Conservation (phyloP, 2,113 vertebrate genomes). For the Syrrhaptes paradoxus region DNA sequence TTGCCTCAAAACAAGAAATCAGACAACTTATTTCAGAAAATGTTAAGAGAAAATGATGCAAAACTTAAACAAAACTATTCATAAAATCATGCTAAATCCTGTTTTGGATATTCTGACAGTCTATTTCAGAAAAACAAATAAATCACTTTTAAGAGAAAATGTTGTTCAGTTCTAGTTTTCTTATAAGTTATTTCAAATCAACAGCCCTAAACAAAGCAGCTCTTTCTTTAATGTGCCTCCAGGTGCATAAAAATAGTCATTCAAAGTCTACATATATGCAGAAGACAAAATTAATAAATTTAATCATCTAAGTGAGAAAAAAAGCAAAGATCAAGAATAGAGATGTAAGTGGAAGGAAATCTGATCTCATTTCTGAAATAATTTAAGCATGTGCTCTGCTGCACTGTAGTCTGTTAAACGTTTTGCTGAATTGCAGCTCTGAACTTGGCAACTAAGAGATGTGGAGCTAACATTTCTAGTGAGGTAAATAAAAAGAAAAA, state of each 20-base stretch:
- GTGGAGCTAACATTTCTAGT: neutral
- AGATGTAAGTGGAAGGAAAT: neutral
- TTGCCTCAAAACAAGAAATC: neutral
- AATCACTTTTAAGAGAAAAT: neutral
- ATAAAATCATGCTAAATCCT: neutral
- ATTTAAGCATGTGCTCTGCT: neutral
- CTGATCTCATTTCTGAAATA: neutral
- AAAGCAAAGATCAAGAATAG: neutral
- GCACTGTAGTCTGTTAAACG: neutral
- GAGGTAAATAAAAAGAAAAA: neutral
- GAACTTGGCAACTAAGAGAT: neutral
- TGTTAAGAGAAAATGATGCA: neutral
- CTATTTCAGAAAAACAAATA: neutral
- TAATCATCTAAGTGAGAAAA: neutral
- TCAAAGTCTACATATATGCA: neutral
- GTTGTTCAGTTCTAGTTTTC: neutral
- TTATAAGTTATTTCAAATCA: neutral
- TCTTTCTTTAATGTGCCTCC: conserved; percentile 5
- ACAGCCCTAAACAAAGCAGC: neutral
- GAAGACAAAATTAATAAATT: neutral
- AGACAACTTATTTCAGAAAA: neutral
- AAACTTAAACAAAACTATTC: neutral
- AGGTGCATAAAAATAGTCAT: neutral
- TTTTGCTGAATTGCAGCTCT: neutral
- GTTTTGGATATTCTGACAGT: neutral